Evolutionary conservation across 2,888 invertebrate genomes (phyloP), one percentile per base, ranked within the genome.

Genomic region (Stramonita haemastoma): DNA sequence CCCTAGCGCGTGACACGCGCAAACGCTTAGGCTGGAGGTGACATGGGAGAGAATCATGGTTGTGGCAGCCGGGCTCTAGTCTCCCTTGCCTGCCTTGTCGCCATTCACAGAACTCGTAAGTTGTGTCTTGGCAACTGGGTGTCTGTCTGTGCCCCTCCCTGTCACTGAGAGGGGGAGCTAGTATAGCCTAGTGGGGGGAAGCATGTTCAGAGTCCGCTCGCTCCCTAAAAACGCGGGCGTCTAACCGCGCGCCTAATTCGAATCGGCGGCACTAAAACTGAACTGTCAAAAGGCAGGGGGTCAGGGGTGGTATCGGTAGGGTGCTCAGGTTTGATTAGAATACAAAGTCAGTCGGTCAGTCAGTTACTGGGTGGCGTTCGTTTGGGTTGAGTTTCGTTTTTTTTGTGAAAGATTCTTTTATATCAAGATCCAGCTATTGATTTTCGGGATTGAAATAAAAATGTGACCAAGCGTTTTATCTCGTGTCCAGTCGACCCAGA

Each of bases 1-100:
- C 60, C 86, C 86, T 66, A 22, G 60, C 66, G 86, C 86, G 57
- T 86, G 86, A 60, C 86, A 86, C 86, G 86, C 57, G 86, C 86
- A 66, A 60, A 85, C 84, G 84, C 84, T 85, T 85, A 85, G 84
- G 19, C 19, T 19, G 57, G 57, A 84, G 57, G 84, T 84, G 84
- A 57, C 29, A 84, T n/a, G 57, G 84, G 57, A 84, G 84, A 84
- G 84, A 19, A 57, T 4, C 66, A 26, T 19, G 22, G 66, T 66
- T 17, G 5, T 57, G 29, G 84, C 84, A 84, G 56, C 11, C 56
- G 17, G 56, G 29, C 57, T 56, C 56, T 84, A 56, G 84, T 56
- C 56, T 57, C 86, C 86, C 86, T 26, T 57, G 57, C 86, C 86
- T 57, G 57, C 11, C 32, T 15, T 60, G 32, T 29, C 26, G 60